Evolutionary conservation across 2,888 invertebrate species (phyloP).

Genomic region (Aspidiotus rigidus): DNA sequence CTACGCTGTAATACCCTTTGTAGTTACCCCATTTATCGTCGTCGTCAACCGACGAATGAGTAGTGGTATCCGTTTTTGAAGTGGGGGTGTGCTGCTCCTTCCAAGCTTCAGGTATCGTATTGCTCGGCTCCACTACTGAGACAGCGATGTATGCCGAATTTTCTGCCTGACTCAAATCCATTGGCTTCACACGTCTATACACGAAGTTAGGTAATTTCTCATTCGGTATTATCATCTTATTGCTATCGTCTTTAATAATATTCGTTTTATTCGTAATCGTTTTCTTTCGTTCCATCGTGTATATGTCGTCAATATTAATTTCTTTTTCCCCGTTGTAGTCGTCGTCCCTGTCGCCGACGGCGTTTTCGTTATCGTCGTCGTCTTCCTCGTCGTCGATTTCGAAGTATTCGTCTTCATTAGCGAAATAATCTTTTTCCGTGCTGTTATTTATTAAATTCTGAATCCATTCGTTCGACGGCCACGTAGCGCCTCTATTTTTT

Average conservation of each 20-base stretch:
- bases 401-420: not conserved
- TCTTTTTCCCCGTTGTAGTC: not conserved
- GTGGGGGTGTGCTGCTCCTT: too few relatives aligned
- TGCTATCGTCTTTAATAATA: not conserved
- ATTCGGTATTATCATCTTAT: constrained; percentile 4
- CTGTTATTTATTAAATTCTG: not conserved
- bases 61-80: too few relatives aligned
- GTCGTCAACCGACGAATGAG: too few relatives aligned
- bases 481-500: not conserved
- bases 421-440: not conserved
- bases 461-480: not conserved
- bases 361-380: not conserved
- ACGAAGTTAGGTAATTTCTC: constrained; percentile 2
- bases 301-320: not conserved
- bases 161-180: not conserved
- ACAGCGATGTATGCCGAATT: constrained; percentile 1
- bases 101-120: too few relatives aligned
- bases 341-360: not conserved
- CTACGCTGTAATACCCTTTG: too few relatives aligned
- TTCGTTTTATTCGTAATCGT: not conserved
- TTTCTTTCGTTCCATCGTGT: not conserved
- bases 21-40: too few relatives aligned
- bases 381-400: not conserved
- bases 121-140: not conserved
- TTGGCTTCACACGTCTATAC: not conserved